Percentiles rank a stretch among this genome's conserved stretches.
Evolutionary conservation across 2,797 vertebrate genomes (phyloP).

Genomic region (Sylvilagus floridanus): DNA sequence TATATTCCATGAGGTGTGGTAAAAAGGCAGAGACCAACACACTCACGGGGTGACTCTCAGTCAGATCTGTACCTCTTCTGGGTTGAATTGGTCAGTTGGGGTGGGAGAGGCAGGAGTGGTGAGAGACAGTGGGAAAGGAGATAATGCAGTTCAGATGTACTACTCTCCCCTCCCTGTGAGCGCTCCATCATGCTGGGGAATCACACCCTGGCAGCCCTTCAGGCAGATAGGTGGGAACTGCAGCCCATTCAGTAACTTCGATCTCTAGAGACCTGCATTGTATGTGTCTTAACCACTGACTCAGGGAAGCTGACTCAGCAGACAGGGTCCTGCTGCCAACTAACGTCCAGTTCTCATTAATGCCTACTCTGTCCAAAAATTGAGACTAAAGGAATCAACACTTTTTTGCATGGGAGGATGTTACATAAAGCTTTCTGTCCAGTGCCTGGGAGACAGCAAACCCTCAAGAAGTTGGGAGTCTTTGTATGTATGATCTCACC

Average conservation of each 20-base stretch:
- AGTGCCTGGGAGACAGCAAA: neutral
- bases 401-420: neutral
- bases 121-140: conserved; percentile 53
- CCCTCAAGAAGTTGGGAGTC: neutral
- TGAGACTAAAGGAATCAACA: neutral
- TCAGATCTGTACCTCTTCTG: conserved; percentile 54
- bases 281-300: conserved; percentile 51
- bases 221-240: conserved; percentile 47
- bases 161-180: neutral
- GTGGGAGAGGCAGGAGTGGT: neutral
- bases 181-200: neutral
- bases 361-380: conserved; percentile 11
- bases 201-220: conserved; percentile 45
- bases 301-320: conserved; percentile 67
- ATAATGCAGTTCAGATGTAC: neutral
- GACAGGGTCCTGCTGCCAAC: conserved; percentile 52
- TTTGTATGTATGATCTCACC: neutral
- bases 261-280: conserved; percentile 47
- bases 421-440: conserved; percentile 32
- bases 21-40: neutral
- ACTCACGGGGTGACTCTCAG: conserved; percentile 61
- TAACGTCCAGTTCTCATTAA: conserved; percentile 60
- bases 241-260: conserved; percentile 22
- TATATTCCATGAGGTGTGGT: conserved; percentile 11
- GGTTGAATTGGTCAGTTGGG: neutral